Percentiles rank a stretch among this genome's conserved stretches.
Evolutionary conservation across 2,113 vertebrate species (phyloP).

Genomic region (Sula dactylatra): DNA sequence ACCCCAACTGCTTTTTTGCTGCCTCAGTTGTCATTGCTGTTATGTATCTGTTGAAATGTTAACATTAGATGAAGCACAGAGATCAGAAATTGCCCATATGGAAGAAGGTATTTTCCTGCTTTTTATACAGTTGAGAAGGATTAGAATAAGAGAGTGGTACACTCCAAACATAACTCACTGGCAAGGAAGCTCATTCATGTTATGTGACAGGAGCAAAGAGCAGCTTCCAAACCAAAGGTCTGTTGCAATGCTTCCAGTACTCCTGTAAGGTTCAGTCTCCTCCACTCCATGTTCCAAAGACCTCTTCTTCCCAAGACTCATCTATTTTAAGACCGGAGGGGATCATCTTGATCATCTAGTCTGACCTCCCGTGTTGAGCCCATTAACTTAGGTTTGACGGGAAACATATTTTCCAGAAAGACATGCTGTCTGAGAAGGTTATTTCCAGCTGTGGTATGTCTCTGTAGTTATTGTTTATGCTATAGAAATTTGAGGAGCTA

Average conservation of each 20-base stretch:
- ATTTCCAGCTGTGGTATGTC: conserved; percentile 36
- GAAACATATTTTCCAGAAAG: conserved; percentile 34
- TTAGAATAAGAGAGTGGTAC: not conserved
- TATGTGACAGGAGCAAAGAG: not conserved
- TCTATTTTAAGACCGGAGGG: not conserved
- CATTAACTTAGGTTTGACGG: not conserved
- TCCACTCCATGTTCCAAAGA: not conserved
- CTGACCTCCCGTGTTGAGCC: not conserved
- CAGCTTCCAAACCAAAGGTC: not conserved
- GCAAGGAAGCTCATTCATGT: not conserved
- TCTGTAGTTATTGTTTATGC: conserved; percentile 39
- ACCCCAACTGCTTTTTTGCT: not conserved
- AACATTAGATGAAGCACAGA: not conserved
- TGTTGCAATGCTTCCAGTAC: not conserved
- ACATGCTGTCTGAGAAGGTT: conserved; percentile 6
- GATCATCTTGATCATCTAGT: not conserved
- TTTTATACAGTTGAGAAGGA: not conserved
- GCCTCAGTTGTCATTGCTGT: not conserved
- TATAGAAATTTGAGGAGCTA: conserved; percentile 32
- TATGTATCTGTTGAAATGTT: not conserved
- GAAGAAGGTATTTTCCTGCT: not conserved
- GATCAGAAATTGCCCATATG: not conserved
- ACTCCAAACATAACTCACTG: not conserved
- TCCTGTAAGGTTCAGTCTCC: not conserved
- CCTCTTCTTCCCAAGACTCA: not conserved